phyloP scores from a whole-genome alignment of 2,113 vertebrate genomes.

The Muscicapa adusta region DNA sequence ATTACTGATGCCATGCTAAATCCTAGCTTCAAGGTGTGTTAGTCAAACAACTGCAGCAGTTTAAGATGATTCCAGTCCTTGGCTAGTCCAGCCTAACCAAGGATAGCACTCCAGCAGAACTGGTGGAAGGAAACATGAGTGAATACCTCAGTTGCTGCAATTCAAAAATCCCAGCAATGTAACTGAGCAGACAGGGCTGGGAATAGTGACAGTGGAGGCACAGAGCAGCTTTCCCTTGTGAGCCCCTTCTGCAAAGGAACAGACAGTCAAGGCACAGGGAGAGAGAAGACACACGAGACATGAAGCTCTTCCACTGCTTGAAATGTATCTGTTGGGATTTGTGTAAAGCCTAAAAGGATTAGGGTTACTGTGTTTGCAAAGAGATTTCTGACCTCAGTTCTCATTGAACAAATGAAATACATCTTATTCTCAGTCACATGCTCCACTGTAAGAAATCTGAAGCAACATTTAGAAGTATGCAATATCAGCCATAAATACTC shows the following conservation, averaged over 20 bases:
- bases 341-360: not conserved
- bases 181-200: not conserved
- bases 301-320: not conserved
- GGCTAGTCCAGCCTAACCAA: not conserved
- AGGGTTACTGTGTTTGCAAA: not conserved
- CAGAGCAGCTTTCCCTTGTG: not conserved
- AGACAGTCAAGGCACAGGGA: not conserved
- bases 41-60: not conserved
- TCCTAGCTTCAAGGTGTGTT: not conserved
- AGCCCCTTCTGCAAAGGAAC: not conserved
- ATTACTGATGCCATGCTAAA: not conserved
- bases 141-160: not conserved
- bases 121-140: rapidly evolving
- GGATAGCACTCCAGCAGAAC: not conserved
- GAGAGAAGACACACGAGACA: not conserved
- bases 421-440: not conserved
- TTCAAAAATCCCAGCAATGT: not conserved
- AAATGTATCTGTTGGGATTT: not conserved
- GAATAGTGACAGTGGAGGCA: not conserved
- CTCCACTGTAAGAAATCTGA: not conserved
- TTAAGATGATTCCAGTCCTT: not conserved
- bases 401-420: not conserved
- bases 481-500: not conserved
- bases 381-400: not conserved
- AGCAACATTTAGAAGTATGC: not conserved